Evolutionary conservation across 2,113 vertebrate species (phyloP).

Genomic region (Miniopterus natalensis): DNA sequence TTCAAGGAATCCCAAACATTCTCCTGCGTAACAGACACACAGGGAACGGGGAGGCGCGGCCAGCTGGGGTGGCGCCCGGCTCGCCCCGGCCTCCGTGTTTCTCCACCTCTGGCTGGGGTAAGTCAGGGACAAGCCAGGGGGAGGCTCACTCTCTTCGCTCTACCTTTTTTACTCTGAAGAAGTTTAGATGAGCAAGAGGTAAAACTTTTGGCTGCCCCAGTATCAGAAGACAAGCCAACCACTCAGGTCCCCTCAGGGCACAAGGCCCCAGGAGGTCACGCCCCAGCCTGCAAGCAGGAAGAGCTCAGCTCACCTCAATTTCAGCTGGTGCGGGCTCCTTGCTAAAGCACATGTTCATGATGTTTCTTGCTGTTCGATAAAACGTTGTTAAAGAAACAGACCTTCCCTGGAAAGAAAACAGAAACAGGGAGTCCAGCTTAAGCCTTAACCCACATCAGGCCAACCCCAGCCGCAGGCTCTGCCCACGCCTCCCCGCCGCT

Average conservation of each 20-base stretch:
- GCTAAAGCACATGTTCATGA: constrained; percentile 99
- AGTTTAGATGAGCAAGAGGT: accelerated
- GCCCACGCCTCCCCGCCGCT: accelerated
- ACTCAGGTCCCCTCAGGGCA: too few species aligned
- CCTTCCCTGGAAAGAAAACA: constrained; percentile 93
- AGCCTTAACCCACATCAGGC: accelerated
- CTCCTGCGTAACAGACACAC: neutral
- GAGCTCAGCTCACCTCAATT: constrained; percentile 92
- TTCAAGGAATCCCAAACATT: neutral
- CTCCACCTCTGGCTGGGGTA: accelerated
- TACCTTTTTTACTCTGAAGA: accelerated
- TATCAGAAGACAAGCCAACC: accelerated
- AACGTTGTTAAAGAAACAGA: constrained; percentile 99
- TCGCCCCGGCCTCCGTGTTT: accelerated
- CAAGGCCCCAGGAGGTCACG: accelerated
- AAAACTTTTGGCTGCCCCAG: accelerated
- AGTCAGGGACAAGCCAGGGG: too few species aligned
- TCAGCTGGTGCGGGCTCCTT: constrained; percentile 97
- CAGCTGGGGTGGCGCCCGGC: neutral
- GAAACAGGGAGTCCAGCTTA: neutral
- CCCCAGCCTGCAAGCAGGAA: accelerated
- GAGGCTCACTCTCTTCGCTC: accelerated
- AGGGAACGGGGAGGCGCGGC: accelerated
- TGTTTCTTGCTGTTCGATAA: constrained; percentile 99
- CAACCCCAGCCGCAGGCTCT: accelerated